These are phyloP conservation scores for Setipinna tenuifilis DNA, from an alignment of 2,797 vertebrate species.

Conservation along the genomic window DNA sequence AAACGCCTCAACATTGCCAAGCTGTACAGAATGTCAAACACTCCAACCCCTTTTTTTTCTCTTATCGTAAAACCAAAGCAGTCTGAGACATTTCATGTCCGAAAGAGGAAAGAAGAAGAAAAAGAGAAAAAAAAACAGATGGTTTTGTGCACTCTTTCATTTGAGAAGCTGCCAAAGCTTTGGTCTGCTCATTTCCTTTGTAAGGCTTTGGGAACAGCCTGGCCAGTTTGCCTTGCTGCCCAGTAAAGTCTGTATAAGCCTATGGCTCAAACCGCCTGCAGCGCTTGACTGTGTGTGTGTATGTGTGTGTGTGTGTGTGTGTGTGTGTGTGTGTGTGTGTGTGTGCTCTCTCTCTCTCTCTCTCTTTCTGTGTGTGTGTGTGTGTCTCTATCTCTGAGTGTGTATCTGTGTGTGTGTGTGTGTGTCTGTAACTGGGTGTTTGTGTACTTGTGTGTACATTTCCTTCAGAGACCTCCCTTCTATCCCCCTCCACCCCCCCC, in stretches of 20 bases:
- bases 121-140: conserved; percentile 33
- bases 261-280: conserved; percentile 32
- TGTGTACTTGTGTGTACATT: neutral
- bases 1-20: neutral
- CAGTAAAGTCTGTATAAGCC: conserved; percentile 41
- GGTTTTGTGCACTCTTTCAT: conserved; percentile 31
- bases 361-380: neutral
- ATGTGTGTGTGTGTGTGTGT: neutral
- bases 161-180: conserved; percentile 27
- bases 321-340: conserved; percentile 22
- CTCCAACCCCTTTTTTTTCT: neutral
- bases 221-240: conserved; percentile 30
- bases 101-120: neutral
- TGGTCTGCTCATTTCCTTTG: conserved; percentile 39
- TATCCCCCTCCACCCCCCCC: neutral
- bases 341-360: conserved; percentile 2
- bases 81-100: neutral
- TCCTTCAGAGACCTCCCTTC: neutral
- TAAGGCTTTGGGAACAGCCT: conserved; percentile 34
- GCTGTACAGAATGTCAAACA: neutral
- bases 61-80: neutral
- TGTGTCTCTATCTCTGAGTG: neutral
- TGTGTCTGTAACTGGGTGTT: neutral
- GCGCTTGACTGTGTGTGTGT: neutral
- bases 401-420: neutral